phyloP scores from a whole-genome alignment of 2,113 vertebrate genomes.

The Nymphicus hollandicus region DNA sequence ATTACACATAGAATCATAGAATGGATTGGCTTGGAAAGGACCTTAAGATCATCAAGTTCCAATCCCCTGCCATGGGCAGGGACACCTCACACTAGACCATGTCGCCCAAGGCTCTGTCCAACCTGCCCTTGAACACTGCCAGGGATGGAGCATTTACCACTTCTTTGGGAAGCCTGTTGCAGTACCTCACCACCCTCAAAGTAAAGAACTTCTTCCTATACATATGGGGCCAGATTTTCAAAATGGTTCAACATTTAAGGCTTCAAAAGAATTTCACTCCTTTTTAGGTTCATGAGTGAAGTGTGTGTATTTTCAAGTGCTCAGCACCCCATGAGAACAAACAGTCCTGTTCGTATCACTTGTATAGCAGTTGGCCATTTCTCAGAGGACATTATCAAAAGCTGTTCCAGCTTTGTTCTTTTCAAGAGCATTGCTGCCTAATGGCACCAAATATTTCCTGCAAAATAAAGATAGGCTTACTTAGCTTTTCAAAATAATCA shows the following conservation, averaged over 20 bases:
- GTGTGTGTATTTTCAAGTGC: neutral
- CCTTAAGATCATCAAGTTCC: neutral
- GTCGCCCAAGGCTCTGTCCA: neutral
- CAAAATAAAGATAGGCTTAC: slow-evolving; percentile 57
- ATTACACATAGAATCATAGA: neutral
- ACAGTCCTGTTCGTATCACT: slow-evolving; percentile 22
- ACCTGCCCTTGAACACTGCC: neutral
- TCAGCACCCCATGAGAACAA: slow-evolving; percentile 37
- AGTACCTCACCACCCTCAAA: neutral
- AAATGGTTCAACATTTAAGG: neutral
- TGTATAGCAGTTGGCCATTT: slow-evolving; percentile 10
- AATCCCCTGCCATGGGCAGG: neutral
- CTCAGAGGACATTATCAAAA: slow-evolving; percentile 54
- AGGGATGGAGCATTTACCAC: neutral
- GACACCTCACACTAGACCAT: neutral
- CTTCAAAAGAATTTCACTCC: neutral
- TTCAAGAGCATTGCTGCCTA: slow-evolving; percentile 24
- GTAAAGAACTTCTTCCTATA: neutral
- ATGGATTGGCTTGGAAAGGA: neutral
- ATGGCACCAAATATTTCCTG: slow-evolving; percentile 58
- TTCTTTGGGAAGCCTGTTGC: neutral
- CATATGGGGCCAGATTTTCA: neutral
- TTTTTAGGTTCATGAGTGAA: slow-evolving; percentile 1
- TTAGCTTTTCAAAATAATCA: slow-evolving; percentile 53
- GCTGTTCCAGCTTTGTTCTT: slow-evolving; percentile 60